Evolutionary conservation across 2,113 vertebrate genomes (phyloP), one percentile per base, ranked within the genome.

Genomic region (Corynorhinus townsendii): DNA sequence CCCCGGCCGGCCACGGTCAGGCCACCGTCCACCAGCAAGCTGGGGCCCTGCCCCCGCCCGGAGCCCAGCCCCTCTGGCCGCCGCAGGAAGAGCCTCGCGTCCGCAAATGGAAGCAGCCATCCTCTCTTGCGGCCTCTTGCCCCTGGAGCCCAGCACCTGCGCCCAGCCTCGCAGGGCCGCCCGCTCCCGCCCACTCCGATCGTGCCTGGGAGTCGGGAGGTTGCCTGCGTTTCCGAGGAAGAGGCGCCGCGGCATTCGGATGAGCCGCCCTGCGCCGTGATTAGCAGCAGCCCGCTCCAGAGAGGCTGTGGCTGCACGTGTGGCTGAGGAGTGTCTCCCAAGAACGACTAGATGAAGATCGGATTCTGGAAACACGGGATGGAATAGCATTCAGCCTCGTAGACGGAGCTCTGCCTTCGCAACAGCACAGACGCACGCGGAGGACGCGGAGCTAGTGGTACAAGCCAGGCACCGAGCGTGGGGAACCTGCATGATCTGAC

Each of bases 1-100:
- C 47, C 47, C 43, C 17, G 24, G 0, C n/a, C 16, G 3, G 1
- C 1, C 0, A 0, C 1, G 1, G 26, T 3, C 33, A 12, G 35
- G 59, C 56, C 17, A 10, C 54, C 6, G 11, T 14, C 26, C 2
- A 19, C 19, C 11, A 14, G 75, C 6, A 49, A 2, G 7, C 0
- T 1, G 45, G 17, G 11, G n/a, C 22, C 52, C 80, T 12, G 43
- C 11, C 45, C 30, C 56, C 35, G 0, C 2, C 30, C 2, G 5
- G 9, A 52, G 17, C n/a, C 2, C 33, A 10, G 11, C 71, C 33
- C 33, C 11, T 38, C 59, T 5, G 0, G 3, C 76, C 16, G 8
- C 15, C 14, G 68, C 75, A 77, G 69, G 73, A 47, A 76, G 66
- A 89, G n/a, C 38, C 47, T 35, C 2, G 0, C 7, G 5, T 45